These are phyloP conservation scores for Euglossa dilemma DNA, from an alignment of 1,140 invertebrate genomes.

Conservation along the genomic window DNA sequence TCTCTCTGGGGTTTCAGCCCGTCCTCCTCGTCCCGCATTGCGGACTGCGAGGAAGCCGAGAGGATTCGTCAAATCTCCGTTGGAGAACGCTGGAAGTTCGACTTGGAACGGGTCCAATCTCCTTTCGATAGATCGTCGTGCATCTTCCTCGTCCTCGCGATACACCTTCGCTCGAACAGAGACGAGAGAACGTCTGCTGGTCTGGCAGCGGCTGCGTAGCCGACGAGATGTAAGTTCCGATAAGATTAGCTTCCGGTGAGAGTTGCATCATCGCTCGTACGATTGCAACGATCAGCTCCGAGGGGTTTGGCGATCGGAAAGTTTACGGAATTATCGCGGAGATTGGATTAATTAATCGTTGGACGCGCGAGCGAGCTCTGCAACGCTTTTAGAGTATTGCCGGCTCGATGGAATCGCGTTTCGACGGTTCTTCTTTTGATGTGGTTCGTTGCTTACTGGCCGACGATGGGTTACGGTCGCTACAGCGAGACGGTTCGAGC, in stretches of 20 bases:
- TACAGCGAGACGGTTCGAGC: not conserved
- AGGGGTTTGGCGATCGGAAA: not conserved
- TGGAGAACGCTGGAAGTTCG: conserved; percentile 44
- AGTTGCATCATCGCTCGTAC: not conserved
- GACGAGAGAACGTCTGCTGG: not conserved
- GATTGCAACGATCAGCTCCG: not conserved
- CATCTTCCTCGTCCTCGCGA: conserved; percentile 22
- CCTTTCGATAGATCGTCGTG: conserved; percentile 43
- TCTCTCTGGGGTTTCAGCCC: not conserved
- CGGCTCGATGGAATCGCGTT: not conserved
- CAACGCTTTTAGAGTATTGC: conserved; percentile 26
- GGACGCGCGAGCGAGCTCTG: too few species aligned
- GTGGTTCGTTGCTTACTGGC: conserved; percentile 12
- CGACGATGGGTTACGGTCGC: not conserved
- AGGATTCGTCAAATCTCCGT: conserved; percentile 72
- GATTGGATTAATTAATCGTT: conserved; percentile 14
- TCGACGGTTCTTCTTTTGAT: conserved; percentile 23
- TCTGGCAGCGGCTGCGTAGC: not conserved
- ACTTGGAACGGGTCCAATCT: conserved; percentile 72
- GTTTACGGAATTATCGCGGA: not conserved
- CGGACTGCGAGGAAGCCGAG: conserved; percentile 67
- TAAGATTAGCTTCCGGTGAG: not conserved
- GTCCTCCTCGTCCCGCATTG: conserved; percentile 55
- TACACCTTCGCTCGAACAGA: not conserved
- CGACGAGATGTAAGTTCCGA: conserved; percentile 4